A percentile compares a stretch with the other conserved stretches of the same genome.
These are phyloP conservation scores for Dendrolimus punctatus DNA, from an alignment of 1,140 invertebrate species.

Conservation along the genomic window DNA sequence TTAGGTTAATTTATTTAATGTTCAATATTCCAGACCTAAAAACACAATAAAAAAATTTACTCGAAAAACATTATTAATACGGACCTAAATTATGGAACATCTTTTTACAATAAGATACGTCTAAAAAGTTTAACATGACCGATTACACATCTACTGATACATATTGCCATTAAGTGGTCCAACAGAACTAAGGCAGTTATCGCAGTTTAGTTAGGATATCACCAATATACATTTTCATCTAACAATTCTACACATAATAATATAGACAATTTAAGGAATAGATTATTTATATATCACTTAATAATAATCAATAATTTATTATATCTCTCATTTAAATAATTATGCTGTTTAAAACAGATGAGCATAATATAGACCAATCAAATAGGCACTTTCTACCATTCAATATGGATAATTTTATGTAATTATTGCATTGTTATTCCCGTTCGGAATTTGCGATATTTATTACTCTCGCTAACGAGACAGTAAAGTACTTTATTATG, in stretches of 20 bases:
- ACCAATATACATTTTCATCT: background rate
- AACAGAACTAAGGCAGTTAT: constrained; percentile 20
- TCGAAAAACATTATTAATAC: too few relatives aligned
- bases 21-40: too few relatives aligned
- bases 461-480: too few relatives aligned
- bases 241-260: too few relatives aligned
- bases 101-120: too few relatives aligned
- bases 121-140: background rate
- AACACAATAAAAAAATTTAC: too few relatives aligned
- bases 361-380: constrained; percentile 9
- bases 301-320: constrained; percentile 20
- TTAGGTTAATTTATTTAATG: too few relatives aligned
- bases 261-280: background rate
- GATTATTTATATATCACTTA: constrained; percentile 2
- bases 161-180: constrained; percentile 16
- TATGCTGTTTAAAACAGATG: constrained; percentile 16
- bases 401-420: constrained; percentile 7
- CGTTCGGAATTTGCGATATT: too few relatives aligned
- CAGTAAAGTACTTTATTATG: too few relatives aligned
- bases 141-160: constrained; percentile 12
- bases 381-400: constrained; percentile 22
- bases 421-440: background rate
- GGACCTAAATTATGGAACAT: too few relatives aligned
- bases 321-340: constrained; percentile 14
- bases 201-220: constrained; percentile 14